phyloP scores from a whole-genome alignment of 2,888 invertebrate genomes.

The Drosophila birchii region DNA sequence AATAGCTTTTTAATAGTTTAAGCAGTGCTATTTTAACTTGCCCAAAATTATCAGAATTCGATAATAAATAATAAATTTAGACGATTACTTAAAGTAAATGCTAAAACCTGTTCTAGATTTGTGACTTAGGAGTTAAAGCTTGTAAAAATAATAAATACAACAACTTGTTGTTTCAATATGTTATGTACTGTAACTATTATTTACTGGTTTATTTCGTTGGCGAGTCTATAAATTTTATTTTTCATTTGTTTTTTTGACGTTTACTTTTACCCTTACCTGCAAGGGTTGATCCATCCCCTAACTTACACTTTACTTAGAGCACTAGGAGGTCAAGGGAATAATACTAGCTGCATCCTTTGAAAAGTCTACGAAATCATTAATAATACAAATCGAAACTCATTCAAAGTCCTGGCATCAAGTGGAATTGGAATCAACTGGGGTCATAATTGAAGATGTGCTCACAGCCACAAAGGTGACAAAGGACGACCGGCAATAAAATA shows the following conservation, averaged over 20 bases:
- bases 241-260: not conserved
- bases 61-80: no score
- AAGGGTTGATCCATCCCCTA: not conserved
- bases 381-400: constrained; percentile 76
- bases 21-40: no score
- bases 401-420: constrained; percentile 67
- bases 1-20: no score
- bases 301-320: not conserved
- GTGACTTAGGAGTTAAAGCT: no score
- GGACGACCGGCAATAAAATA: constrained; percentile 72
- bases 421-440: constrained; percentile 56
- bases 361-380: constrained; percentile 57
- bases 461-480: constrained; percentile 44
- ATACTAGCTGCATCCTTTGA: not conserved
- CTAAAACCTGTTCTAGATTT: no score
- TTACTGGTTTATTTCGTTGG: not conserved
- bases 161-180: no score
- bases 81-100: no score
- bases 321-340: constrained; percentile 1
- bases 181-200: not conserved
- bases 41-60: no score
- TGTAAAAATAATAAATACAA: no score
- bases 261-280: not conserved
- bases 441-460: constrained; percentile 60
- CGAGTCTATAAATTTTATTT: not conserved